These are phyloP conservation scores for Eupsilia transversa DNA, from an alignment of 2,888 invertebrate species.

Conservation along the genomic window DNA sequence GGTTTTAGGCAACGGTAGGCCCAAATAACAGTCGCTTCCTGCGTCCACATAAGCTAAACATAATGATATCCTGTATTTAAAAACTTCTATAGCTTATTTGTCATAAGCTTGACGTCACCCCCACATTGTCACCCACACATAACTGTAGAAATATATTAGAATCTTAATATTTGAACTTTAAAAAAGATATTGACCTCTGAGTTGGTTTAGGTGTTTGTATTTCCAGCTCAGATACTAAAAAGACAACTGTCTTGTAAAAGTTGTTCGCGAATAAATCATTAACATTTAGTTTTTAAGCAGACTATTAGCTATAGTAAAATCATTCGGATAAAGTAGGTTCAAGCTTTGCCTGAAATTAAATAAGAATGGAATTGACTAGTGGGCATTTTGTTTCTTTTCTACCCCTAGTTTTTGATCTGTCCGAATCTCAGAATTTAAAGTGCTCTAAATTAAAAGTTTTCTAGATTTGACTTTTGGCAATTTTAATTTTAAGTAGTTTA, in stretches of 20 bases:
- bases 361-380: neutral
- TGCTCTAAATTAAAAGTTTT: neutral
- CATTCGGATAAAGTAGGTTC: no score
- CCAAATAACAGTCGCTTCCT: constrained; percentile 24
- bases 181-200: constrained; percentile 9
- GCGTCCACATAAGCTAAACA: constrained; percentile 6
- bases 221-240: neutral
- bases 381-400: neutral
- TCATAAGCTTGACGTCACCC: neutral
- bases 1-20: neutral
- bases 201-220: neutral
- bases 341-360: neutral
- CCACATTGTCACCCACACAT: neutral
- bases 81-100: constrained; percentile 3
- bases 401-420: neutral
- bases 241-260: neutral
- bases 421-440: no score
- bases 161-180: constrained; percentile 18
- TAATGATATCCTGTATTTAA: neutral
- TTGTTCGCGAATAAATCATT: neutral
- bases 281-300: neutral
- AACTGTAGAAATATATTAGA: constrained; percentile 13
- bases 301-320: neutral
- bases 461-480: no score
- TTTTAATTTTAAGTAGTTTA: neutral